Evolutionary conservation across 2,888 invertebrate genomes (phyloP), one percentile per base, ranked within the genome.

Genomic region (Colostygia pectinataria): DNA sequence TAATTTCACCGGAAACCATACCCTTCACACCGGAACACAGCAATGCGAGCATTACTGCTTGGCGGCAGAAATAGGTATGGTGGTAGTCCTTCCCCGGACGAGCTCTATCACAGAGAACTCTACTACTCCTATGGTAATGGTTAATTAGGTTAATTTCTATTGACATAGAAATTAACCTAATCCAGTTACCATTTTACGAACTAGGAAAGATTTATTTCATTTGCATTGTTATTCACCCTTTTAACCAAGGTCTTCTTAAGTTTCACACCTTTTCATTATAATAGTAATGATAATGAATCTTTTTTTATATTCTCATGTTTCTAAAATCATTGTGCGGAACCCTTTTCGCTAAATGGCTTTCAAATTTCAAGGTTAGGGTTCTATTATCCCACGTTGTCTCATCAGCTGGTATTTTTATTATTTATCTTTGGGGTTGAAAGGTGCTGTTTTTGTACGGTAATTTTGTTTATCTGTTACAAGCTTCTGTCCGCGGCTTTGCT

Each of bases 301-400:
- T n/a, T 65, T 65, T 63, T 63, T 42, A 51, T 27, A 45, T 52
- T 41, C 40, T 53, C 55, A 46, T 41, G 45, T 59, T 57, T 25
- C 56, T 39, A 49, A 52, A 34, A 45, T 42, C 52, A 59, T 71
- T 71, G 64, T 69, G 57, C 59, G 50, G 49, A 40, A 66, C 74
- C 73, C 69, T 64, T 61, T 69, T 74, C 69, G 70, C 68, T 67
- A 69, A 72, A 69, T 65, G 63, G 62, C 66, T 64, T 63, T 63
- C 66, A 58, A 53, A 63, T 71, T 68, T 71, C 68, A 73, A 72
- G 73, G 71, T 71, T 68, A 62, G 50, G 61, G 63, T 4, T 36
- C 25, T 28, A 14, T 40, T 50, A 53, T 74, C 73, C 65, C 74
- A 74, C 73, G 74, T 49, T 24, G 58, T 64, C n/a, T n/a, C n/a